These are phyloP conservation scores for Drosophila prostipennis DNA, from an alignment of 2,888 invertebrate genomes.

Conservation along the genomic window DNA sequence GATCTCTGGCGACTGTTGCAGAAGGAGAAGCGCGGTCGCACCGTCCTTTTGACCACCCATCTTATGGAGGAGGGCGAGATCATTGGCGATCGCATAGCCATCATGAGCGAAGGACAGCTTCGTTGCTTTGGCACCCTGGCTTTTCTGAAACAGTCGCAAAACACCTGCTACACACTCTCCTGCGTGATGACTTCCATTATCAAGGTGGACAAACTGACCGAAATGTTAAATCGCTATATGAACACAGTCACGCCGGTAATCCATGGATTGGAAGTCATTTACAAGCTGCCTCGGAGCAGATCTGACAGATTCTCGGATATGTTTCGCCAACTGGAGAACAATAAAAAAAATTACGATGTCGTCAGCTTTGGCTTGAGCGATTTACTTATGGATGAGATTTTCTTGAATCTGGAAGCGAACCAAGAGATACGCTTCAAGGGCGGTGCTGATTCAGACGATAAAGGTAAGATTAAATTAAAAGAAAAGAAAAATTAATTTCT, in stretches of 20 bases:
- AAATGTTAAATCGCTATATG: slow-evolving; percentile 86
- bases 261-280: slow-evolving; percentile 86
- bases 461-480: neutral
- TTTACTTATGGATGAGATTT: slow-evolving; percentile 93
- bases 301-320: slow-evolving; percentile 87
- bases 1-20: slow-evolving; percentile 92
- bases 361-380: slow-evolving; percentile 91
- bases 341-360: slow-evolving; percentile 86
- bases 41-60: slow-evolving; percentile 92
- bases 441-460: neutral
- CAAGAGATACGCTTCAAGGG: neutral
- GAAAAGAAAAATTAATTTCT: neutral
- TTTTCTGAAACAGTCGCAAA: slow-evolving; percentile 91
- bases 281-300: slow-evolving; percentile 87
- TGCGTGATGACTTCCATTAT: slow-evolving; percentile 84
- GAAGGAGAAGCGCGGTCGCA: slow-evolving; percentile 88
- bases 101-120: slow-evolving; percentile 91
- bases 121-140: slow-evolving; percentile 91
- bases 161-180: slow-evolving; percentile 91
- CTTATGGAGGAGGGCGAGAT: slow-evolving; percentile 95
- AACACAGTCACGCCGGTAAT: slow-evolving; percentile 74
- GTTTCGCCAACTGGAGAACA: slow-evolving; percentile 87
- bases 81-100: slow-evolving; percentile 93
- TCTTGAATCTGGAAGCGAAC: slow-evolving; percentile 85
- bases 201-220: slow-evolving; percentile 85